Base-by-base conservation (phyloP, 2,113 vertebrate species). In the Tragelaphus strepsiceros region DNA sequence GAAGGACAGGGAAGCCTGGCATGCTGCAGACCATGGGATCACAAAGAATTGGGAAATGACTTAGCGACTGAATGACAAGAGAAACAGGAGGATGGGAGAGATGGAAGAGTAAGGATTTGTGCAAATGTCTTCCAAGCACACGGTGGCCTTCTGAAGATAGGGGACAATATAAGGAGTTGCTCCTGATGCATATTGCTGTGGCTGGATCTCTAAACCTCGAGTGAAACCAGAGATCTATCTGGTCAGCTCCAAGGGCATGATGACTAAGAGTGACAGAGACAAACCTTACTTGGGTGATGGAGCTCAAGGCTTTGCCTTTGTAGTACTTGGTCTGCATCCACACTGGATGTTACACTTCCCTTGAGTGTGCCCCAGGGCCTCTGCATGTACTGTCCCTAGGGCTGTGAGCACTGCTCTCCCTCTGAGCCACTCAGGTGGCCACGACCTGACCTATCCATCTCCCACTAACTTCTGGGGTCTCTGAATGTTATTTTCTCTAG, bases 251-350 rank as follows among this genome's bases (percentile, higher is more conserved):
- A n/a, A 46, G 16, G 77, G 53, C 35, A 3, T 14, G 30, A 46
- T 6, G 21, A 81, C 30, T 3, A 2, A 15, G 67, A 54, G 12
- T 22, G 39, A 51, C 12, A 83, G 56, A 85, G 54, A 62, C 16
- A 35, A 46, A 61, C 7, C 0, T 2, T 3, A 7, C 26, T 61
- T 12, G 15, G 22, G 56, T n/a, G 28, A 35, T 5, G 6, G 2
- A 26, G 62, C 54, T 13, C 6, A 9, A 59, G 26, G 5, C 32
- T 39, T 32, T 51, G 87, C 81, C 49, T 26, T 32, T 74, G 30
- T 9, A 5, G 6, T 43, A 21, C 9, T 17, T 5, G 1, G 43
- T 5, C 64, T 89, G 61, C 30, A 59, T 2, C 53, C 19, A 7
- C 9, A 11, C 6, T 14, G 53, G 54, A n/a, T 21, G 61, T 22